Evolutionary conservation across 2,113 vertebrate species (phyloP), one percentile per base, ranked within the genome.

Genomic region (Falco punctatus): DNA sequence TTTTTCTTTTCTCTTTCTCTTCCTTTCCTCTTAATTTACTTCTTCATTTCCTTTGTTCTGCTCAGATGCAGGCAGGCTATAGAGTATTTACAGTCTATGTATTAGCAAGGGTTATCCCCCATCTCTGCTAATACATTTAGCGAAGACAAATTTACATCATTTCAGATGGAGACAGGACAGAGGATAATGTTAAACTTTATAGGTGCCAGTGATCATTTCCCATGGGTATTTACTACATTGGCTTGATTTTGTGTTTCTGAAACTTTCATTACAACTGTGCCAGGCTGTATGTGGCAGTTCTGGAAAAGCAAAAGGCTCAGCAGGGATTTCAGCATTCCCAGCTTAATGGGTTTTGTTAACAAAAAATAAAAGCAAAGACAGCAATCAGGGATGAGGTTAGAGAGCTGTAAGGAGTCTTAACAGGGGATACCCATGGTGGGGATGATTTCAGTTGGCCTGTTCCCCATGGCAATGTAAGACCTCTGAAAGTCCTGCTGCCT

Each of bases 241-340:
- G 75, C 91, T 95, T 86, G 80, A 88, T 90, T 95, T 86, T 92
- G 33, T 94, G 62, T 88, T 93, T 88, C 75, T 83, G 75, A 95
- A 81, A 73, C 55, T 90, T 79, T 86, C 42, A 46, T 70, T 96
- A 81, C 38, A 70, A 80, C 86, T 83, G 64, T 28, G 32, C 80
- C 86, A 94, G 80, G 72, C 59, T 94, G 64, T 38, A 83, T 86
- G 54, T 70, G 80, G 86, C 75, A 91, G 83, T 28, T 83, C 51
- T 70, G 80, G 80, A 92, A 92, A 88, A 90, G 28, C 16, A 40
- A 90, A 86, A 88, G 32, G 32, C 88, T 93, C 82, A 54, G 59
- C 6, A 6, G 88, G 75, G 82, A 93, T 94, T 96, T 93, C 71
- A 93, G 35, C 49, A 79, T 61, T 95, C 82, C 48, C 35, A 73